Conservation (phyloP, 2,888 invertebrate species). For the Ceramica pisi region DNA sequence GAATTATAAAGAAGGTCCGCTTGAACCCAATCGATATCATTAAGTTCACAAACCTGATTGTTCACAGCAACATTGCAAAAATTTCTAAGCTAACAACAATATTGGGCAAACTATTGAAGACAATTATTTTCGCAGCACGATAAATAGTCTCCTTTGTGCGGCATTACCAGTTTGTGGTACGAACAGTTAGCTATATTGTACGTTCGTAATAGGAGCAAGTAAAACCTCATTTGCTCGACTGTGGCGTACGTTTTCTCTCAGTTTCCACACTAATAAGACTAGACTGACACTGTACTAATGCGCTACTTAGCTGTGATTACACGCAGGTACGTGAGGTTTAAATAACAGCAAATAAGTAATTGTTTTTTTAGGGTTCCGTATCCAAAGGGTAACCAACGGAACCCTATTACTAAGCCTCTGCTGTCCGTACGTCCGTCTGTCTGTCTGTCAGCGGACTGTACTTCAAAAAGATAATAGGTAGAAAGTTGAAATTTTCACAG, state of each 20-base stretch:
- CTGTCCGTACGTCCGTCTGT: too few species aligned
- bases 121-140: conserved; percentile 34
- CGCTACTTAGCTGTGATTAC: conserved; percentile 17
- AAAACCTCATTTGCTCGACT: conserved; percentile 23
- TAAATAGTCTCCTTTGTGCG: not conserved
- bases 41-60: not conserved
- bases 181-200: conserved; percentile 12
- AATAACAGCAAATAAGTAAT: not conserved
- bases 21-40: not conserved
- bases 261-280: conserved; percentile 27
- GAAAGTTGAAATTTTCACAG: too few species aligned
- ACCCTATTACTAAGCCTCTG: too few species aligned
- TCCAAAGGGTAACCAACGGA: too few species aligned
- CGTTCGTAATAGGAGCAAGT: conserved; percentile 17
- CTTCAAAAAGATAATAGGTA: too few species aligned
- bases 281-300: conserved; percentile 15
- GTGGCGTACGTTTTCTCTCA: conserved; percentile 19
- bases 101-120: conserved; percentile 5
- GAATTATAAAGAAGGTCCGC: not conserved
- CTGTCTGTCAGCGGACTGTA: too few species aligned
- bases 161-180: conserved; percentile 3
- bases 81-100: not conserved
- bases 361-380: too few species aligned
- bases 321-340: not conserved
- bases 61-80: not conserved